Evolutionary conservation across 1,140 invertebrate genomes (phyloP).

Genomic region (Ylistrum balloti): DNA sequence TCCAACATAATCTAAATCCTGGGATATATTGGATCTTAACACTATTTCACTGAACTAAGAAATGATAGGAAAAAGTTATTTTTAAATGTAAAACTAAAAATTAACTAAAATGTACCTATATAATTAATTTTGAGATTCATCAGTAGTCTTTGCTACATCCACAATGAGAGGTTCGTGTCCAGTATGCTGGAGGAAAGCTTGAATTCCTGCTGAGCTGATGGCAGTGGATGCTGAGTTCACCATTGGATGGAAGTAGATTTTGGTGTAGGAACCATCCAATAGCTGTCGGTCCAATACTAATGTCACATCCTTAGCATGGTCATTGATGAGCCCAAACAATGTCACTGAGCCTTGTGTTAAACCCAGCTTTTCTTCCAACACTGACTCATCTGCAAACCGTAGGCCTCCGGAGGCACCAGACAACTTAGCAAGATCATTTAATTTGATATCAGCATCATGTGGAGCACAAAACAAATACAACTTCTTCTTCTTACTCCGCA

Average conservation of each 20-base stretch:
- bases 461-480: slow-evolving; percentile 81
- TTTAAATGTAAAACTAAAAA: too few species aligned
- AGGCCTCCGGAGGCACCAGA: slow-evolving; percentile 78
- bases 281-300: slow-evolving; percentile 78
- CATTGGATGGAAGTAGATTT: slow-evolving; percentile 81
- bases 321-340: slow-evolving; percentile 81
- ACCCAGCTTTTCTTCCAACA: slow-evolving; percentile 78
- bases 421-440: slow-evolving; percentile 79
- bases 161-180: slow-evolving; percentile 72
- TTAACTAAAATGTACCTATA: too few species aligned
- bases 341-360: slow-evolving; percentile 81
- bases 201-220: slow-evolving; percentile 73
- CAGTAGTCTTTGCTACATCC: slow-evolving; percentile 46
- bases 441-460: slow-evolving; percentile 79
- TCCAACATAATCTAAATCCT: too few species aligned
- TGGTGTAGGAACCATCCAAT: slow-evolving; percentile 65
- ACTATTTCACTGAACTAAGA: too few species aligned
- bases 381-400: slow-evolving; percentile 80
- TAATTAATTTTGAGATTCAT: slow-evolving; percentile 31
- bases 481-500: slow-evolving; percentile 82
- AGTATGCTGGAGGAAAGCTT: slow-evolving; percentile 75
- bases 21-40: too few species aligned
- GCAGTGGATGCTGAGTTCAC: slow-evolving; percentile 78
- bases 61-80: too few species aligned
- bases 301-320: slow-evolving; percentile 77